Evolutionary conservation across 2,888 invertebrate genomes (phyloP).

Genomic region (Phengaris arion): DNA sequence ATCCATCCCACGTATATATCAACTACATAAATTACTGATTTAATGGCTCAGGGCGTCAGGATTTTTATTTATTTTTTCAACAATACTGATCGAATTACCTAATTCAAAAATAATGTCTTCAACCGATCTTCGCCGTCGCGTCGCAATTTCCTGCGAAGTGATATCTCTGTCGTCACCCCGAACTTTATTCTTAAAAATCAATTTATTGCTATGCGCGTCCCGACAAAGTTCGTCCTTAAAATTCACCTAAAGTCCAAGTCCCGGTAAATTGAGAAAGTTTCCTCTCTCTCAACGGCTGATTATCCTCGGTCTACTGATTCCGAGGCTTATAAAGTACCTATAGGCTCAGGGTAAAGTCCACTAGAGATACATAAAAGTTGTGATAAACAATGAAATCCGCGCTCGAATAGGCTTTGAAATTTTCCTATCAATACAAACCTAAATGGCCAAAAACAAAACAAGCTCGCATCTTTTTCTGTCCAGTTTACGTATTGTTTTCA

Average conservation of each 20-base stretch:
- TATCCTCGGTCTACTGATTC: slow-evolving; percentile 29
- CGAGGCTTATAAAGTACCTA: slow-evolving; percentile 29
- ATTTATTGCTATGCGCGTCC: slow-evolving; percentile 21
- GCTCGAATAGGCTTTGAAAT: slow-evolving; percentile 9
- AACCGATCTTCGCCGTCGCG: background rate
- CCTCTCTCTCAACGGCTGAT: slow-evolving; percentile 28
- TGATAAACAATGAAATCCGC: slow-evolving; percentile 28
- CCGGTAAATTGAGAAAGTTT: slow-evolving; percentile 40
- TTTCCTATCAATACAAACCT: slow-evolving; percentile 9
- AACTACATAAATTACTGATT: no score
- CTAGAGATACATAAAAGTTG: slow-evolving; percentile 34
- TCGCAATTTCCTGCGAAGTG: slow-evolving; percentile 6
- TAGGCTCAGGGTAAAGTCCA: slow-evolving; percentile 32
- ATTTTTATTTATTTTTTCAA: background rate
- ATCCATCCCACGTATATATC: background rate
- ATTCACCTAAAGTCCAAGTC: slow-evolving; percentile 36
- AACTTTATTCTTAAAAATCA: slow-evolving; percentile 14
- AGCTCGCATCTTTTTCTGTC: background rate
- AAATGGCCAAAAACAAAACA: background rate
- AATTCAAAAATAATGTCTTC: background rate
- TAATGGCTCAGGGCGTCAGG: no score
- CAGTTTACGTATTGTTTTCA: background rate
- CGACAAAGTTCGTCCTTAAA: slow-evolving; percentile 30
- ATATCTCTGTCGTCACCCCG: background rate
- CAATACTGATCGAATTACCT: background rate